A percentile compares a stretch with the other conserved stretches of the same genome.
Evolutionary conservation across 35 echinoderm and acorn worm genomes (phyloP).

Genomic region (Holothuria glaberrima): DNA sequence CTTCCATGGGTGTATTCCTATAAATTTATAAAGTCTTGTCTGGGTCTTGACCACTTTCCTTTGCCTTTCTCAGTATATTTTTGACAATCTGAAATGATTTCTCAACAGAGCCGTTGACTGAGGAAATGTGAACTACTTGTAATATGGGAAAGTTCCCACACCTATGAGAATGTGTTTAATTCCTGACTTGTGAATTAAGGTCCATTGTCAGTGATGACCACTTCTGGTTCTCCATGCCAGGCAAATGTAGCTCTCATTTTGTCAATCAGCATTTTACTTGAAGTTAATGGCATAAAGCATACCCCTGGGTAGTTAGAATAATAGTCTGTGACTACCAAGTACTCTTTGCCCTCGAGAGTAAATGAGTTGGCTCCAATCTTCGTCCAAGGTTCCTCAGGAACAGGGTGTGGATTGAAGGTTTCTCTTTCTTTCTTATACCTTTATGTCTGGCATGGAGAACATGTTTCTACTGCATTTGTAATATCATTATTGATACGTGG

Average conservation of each 20-base stretch:
- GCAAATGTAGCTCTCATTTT: constrained; percentile 56
- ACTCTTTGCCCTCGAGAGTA: constrained; percentile 24
- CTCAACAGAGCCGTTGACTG: constrained; percentile 47
- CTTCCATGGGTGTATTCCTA: constrained; percentile 32
- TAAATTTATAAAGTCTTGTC: constrained; percentile 43
- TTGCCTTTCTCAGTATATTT: constrained; percentile 42
- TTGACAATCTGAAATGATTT: constrained; percentile 53
- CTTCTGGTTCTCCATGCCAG: constrained; percentile 44
- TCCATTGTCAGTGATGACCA: constrained; percentile 55
- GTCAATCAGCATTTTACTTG: constrained; percentile 58
- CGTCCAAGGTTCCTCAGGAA: constrained; percentile 1
- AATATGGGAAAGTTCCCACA: constrained; percentile 64
- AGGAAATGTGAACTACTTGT: constrained; percentile 45
- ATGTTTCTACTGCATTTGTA: constrained; percentile 48
- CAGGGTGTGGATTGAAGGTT: not conserved
- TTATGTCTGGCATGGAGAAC: constrained; percentile 30
- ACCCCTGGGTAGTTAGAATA: constrained; percentile 68
- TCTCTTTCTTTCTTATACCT: constrained; percentile 19
- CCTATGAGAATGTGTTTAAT: constrained; percentile 34
- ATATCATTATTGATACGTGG: constrained; percentile 42
- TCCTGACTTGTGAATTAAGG: constrained; percentile 12
- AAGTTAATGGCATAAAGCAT: not conserved
- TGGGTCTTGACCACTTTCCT: constrained; percentile 54
- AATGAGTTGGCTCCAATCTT: constrained; percentile 56
- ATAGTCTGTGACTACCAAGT: constrained; percentile 58